Conservation (phyloP, 2,888 invertebrate species). For the Metacarcinus magister region DNA sequence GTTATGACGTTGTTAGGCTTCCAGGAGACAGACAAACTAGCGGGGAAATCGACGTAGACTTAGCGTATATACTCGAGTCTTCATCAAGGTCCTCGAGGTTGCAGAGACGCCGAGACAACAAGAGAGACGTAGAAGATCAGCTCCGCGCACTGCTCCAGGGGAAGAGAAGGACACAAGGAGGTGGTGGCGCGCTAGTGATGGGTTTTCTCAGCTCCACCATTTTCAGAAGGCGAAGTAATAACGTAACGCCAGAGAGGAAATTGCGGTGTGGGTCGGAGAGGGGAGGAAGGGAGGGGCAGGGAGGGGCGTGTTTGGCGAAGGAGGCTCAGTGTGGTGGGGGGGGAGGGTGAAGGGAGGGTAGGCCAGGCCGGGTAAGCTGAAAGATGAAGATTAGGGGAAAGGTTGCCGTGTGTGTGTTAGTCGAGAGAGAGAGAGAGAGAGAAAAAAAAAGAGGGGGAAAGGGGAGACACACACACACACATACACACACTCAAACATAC, state of each 20-base stretch:
- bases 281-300: background rate
- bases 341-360: background rate
- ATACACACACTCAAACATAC: no score
- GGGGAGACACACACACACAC: background rate
- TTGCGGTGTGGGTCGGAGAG: background rate
- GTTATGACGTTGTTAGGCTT: background rate
- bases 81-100: background rate
- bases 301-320: background rate
- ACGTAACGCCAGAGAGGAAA: constrained; percentile 27
- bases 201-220: constrained; percentile 33
- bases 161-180: background rate
- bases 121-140: background rate
- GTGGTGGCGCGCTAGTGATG: background rate
- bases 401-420: background rate
- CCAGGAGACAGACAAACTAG: background rate
- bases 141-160: background rate
- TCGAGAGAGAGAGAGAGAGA: background rate
- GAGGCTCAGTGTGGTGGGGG: background rate
- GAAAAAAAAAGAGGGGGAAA: background rate
- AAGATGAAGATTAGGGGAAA: background rate
- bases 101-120: background rate
- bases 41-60: background rate
- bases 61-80: no score
- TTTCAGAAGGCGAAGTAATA: constrained; percentile 33
- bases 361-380: background rate